phyloP scores from a whole-genome alignment of 2,797 vertebrate genomes.

The Platalea minor region DNA sequence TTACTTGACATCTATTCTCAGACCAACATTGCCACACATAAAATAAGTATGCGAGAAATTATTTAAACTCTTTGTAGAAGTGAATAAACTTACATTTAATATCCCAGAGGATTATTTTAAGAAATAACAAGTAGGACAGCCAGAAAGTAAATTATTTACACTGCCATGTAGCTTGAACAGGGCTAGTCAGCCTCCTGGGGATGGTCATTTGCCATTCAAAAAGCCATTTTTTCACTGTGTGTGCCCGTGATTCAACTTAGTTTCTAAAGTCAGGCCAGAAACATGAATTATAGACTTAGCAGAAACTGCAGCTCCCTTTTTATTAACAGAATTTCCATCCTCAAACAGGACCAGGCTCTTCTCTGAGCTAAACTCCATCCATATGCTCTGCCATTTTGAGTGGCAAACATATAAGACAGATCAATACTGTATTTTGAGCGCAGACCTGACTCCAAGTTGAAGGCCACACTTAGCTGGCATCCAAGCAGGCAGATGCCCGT shows the following conservation, averaged over 20 bases:
- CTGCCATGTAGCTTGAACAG: not conserved
- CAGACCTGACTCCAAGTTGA: not conserved
- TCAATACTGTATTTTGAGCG: fast-evolving
- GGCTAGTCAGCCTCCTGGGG: not conserved
- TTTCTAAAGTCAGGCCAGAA: not conserved
- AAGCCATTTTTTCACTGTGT: not conserved
- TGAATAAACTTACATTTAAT: conserved; percentile 26
- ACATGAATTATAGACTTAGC: not conserved
- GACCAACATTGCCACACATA: conserved; percentile 22
- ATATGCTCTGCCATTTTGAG: not conserved
- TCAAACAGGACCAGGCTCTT: not conserved
- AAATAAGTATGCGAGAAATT: conserved; percentile 43
- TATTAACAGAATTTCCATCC: not conserved
- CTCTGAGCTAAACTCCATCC: not conserved
- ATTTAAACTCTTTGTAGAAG: conserved; percentile 44
- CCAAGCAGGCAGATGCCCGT: not conserved
- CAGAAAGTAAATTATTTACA: conserved; percentile 57
- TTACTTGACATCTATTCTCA: conserved; percentile 43
- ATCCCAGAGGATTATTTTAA: conserved; percentile 45
- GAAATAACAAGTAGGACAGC: conserved; percentile 20
- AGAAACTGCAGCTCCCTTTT: not conserved
- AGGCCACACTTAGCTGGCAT: not conserved
- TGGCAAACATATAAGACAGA: fast-evolving
- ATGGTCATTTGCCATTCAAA: not conserved
- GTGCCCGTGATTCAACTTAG: not conserved